Evolutionary conservation across 2,113 vertebrate genomes (phyloP), one percentile per base, ranked within the genome.

Genomic region (Carassius gibelio): DNA sequence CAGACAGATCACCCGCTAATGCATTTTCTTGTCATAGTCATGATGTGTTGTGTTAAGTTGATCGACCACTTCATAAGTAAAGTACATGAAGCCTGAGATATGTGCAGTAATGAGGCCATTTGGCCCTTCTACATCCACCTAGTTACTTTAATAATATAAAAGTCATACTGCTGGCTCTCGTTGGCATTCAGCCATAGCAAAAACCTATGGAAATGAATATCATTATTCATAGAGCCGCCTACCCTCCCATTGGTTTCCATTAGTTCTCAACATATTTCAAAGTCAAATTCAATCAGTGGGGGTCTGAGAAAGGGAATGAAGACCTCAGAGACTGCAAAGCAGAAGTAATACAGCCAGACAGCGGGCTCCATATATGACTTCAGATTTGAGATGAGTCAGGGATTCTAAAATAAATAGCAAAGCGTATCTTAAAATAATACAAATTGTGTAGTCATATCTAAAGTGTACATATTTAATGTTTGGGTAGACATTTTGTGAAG

Each of bases 201-300:
- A 62, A 61, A 57, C 62, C 52, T 62, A 80, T 84, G 75, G 75
- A 87, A 79, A 83, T 74, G 38, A 86, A 81, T 81, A 79, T 75
- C 61, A 82, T 85, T 84, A 76, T 45, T 86, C 23, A 76, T 17
- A 81, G 17, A 8, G 5, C 69, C 8, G 36, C 74, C 75, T 69
- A 36, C 23, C 52, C 23, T 26, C 36, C 50, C 68, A 85, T 88
- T 84, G 68, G 81, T 84, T 86, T 85, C 83, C 79, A 85, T 88
- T 79, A 85, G 74, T 21, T 78, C 80, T 75, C 81, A 81, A 81
- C 76, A 75, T 75, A 87, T 84, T 84, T 87, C 82, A 87, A 84
- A 80, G 82, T 87, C 82, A 84, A 69, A 68, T 79, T 84, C 75
- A 84, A 80, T 87, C 75, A 80, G 75, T 15, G 48, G 26, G 52